phyloP scores from a whole-genome alignment of 1,140 invertebrate species.

The Philotrypesis tridentata region DNA sequence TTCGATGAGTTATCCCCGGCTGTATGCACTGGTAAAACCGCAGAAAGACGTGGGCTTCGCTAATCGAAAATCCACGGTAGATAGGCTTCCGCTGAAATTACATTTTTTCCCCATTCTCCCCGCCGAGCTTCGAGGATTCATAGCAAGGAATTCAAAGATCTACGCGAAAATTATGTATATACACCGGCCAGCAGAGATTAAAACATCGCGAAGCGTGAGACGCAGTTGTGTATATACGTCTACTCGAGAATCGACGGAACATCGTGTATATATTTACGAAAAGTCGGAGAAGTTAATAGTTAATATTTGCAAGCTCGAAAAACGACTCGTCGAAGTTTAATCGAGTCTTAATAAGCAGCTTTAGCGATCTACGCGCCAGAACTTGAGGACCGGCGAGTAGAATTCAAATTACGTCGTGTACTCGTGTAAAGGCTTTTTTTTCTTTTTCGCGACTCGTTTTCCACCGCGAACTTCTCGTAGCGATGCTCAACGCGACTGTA shows the following conservation, averaged over 20 bases:
- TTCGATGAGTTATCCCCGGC: no score
- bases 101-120: neutral
- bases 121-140: no score
- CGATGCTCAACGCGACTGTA: no score
- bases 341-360: constrained; percentile 2
- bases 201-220: no score
- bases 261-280: no score
- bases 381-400: neutral
- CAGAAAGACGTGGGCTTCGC: neutral
- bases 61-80: neutral
- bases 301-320: neutral
- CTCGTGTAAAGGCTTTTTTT: neutral
- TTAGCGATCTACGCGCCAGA: neutral
- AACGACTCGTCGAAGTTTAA: constrained; percentile 27
- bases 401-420: constrained; percentile 15
- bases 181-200: no score
- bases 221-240: no score
- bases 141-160: no score
- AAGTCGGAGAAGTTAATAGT: no score
- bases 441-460: constrained; percentile 13
- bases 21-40: neutral
- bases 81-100: neutral
- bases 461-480: neutral
- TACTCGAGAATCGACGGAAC: no score
- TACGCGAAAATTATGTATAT: no score